Conservation (phyloP, 1,140 invertebrate species). For the Himalopsyche phryganea region DNA sequence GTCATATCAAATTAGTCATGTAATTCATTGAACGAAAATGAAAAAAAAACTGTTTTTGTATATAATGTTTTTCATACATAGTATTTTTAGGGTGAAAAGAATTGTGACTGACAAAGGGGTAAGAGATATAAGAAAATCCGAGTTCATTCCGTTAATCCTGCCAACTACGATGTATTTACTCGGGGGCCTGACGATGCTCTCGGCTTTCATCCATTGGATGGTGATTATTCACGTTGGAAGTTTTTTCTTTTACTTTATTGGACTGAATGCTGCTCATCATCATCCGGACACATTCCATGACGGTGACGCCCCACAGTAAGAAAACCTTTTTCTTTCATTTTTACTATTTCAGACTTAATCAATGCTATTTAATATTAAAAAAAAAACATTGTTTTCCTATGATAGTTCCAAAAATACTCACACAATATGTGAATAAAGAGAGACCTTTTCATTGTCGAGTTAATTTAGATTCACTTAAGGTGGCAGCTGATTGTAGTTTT, state of each 20-base stretch:
- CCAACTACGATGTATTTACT: conserved; percentile 53
- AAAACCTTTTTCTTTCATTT: background rate
- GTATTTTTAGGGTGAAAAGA: background rate
- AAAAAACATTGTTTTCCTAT: too few species aligned
- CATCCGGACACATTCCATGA: conserved; percentile 82
- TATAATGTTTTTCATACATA: too few species aligned
- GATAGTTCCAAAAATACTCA: too few species aligned
- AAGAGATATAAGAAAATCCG: conserved; percentile 9
- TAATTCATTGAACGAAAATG: too few species aligned
- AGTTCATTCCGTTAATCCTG: conserved; percentile 33
- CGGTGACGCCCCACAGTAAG: conserved; percentile 64
- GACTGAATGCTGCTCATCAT: conserved; percentile 76
- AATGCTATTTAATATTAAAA: too few species aligned
- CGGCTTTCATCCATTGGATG: conserved; percentile 54
- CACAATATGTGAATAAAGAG: too few species aligned
- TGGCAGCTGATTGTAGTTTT: too few species aligned
- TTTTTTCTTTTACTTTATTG: conserved; percentile 62
- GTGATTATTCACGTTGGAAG: conserved; percentile 58
- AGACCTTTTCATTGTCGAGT: too few species aligned
- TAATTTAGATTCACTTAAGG: too few species aligned
- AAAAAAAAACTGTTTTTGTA: too few species aligned
- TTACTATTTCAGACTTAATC: too few species aligned
- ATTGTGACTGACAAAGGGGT: background rate
- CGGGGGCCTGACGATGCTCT: conserved; percentile 34
- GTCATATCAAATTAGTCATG: too few species aligned